phyloP scores from a whole-genome alignment of 2,113 vertebrate genomes.

The Lasiurus cinereus region DNA sequence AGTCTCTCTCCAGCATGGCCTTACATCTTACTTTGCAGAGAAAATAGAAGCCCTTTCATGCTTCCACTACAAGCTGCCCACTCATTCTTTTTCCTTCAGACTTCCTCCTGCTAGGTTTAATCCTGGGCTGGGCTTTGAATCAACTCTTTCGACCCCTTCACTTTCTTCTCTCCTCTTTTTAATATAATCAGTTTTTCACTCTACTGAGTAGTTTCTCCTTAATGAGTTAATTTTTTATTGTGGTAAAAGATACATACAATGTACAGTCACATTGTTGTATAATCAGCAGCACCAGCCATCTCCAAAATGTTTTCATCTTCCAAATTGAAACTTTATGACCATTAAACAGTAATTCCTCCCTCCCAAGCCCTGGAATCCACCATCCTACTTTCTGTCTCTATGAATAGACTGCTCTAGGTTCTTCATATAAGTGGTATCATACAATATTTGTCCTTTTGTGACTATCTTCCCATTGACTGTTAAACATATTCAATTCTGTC shows the following conservation, averaged over 20 bases:
- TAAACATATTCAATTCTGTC: neutral
- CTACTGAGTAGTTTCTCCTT: neutral
- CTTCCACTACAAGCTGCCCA: neutral
- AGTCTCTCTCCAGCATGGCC: neutral
- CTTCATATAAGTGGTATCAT: neutral
- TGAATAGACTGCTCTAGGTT: neutral
- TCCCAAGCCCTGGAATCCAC: neutral
- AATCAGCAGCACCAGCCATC: neutral
- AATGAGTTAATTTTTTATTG: neutral
- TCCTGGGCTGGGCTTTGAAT: neutral
- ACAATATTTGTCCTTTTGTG: neutral
- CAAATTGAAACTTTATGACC: neutral
- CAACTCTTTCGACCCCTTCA: neutral
- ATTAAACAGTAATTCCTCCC: neutral
- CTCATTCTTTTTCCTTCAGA: neutral
- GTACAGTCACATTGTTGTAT: neutral
- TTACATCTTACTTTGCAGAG: neutral
- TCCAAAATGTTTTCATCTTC: neutral
- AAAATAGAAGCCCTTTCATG: neutral
- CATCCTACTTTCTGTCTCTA: neutral
- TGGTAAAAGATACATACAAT: slow-evolving; percentile 13
- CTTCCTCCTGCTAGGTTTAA: neutral
- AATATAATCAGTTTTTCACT: neutral
- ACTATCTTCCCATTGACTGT: neutral
- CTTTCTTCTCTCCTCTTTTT: neutral